Base-by-base conservation (phyloP, 2,888 invertebrate genomes). In the Alentia gelatinosa region DNA sequence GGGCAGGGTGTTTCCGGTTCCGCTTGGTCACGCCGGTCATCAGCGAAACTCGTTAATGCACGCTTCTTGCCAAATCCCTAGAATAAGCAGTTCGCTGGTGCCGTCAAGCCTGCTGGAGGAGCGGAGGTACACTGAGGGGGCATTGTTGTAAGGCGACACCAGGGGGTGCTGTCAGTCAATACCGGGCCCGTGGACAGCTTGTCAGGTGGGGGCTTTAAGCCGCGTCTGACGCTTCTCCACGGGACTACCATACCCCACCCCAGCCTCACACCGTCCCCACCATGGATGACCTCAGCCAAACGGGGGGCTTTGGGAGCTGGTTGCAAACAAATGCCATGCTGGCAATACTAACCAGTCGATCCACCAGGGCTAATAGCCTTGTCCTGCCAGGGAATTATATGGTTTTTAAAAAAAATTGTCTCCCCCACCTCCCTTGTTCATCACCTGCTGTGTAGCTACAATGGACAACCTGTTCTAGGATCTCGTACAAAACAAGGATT, bases 121-220 rank as follows among this genome's bases (percentile, higher is more conserved):
- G 23, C 39, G 1, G 83, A 26, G 40, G 7, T 23, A 35, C 15
- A 83, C 83, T 83, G 40, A 35, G 83, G 74, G 74, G 15, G 15
- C 83, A 40, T 42, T 42, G 83, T 39, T 83, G 83, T 26, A 83
- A 83, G 23, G 40, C 23, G 83, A 83, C 83, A 39, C 83, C n/a
- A 35, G 37, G 40, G 83, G n/a, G n/a, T 83, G 83, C 26, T 4
- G 12, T 83, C 83, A 39, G 83, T 83, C 83, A 83, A 83, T 83
- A 83, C 7, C 5, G 5, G 26, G 83, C 83, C 19, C 39, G 39
- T 39, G 26, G 83, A 19, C 83, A 83, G 83, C 40, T 26, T 35
- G 83, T 5, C 83, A 83, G 83, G 39, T 15, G 39, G 7, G 9
- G 56, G 19, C 56, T 56, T 56, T n/a, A 33, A 1, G 30, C 74